Conservation (phyloP, 1,140 invertebrate species). For the Anoplolepis gracilipes region DNA sequence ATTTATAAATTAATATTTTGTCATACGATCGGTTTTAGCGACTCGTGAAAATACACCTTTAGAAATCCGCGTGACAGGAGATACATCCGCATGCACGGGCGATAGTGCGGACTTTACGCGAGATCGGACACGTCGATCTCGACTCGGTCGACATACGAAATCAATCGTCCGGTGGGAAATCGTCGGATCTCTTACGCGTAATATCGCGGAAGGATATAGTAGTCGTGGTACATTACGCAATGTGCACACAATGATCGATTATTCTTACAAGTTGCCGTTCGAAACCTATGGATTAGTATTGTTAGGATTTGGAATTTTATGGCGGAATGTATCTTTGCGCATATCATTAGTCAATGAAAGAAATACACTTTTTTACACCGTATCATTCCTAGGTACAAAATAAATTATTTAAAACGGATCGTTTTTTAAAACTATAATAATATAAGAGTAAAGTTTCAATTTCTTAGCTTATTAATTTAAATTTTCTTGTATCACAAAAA, state of each 20-base stretch:
- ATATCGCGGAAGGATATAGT: background rate
- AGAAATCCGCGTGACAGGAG: constrained; percentile 10
- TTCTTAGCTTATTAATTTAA: background rate
- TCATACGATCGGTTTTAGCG: no score
- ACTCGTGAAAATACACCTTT: no score
- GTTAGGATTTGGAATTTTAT: background rate
- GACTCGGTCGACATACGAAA: background rate
- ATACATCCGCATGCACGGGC: constrained; percentile 10
- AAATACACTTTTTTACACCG: background rate
- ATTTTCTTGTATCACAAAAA: background rate
- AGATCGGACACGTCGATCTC: constrained; percentile 41
- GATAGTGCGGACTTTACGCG: background rate
- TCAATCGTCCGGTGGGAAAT: constrained; percentile 25
- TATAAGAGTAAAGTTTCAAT: background rate
- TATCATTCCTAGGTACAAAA: background rate
- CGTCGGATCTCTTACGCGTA: constrained; percentile 27
- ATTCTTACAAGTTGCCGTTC: background rate
- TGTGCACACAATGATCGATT: background rate
- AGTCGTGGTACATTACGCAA: background rate
- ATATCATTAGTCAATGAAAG: constrained; percentile 13
- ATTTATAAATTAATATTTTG: no score
- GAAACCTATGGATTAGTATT: background rate
- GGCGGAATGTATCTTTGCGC: background rate
- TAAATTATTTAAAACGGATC: background rate
- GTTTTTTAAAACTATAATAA: background rate